These are phyloP conservation scores for Urocynchramus pylzowi DNA, from an alignment of 2,113 vertebrate species.

Conservation along the genomic window DNA sequence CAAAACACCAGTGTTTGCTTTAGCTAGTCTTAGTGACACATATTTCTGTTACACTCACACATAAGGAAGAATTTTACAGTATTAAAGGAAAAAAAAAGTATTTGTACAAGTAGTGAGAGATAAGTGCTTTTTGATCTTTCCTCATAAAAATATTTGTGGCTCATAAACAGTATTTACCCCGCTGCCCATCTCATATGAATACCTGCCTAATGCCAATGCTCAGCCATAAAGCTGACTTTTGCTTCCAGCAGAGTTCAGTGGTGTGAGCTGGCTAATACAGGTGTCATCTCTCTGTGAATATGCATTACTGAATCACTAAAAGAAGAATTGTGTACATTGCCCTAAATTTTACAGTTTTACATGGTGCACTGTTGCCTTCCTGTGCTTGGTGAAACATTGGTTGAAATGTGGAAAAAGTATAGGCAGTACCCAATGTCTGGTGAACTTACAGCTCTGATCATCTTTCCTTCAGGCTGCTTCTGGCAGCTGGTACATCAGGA, in stretches of 20 bases:
- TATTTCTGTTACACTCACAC: neutral
- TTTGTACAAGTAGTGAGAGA: neutral
- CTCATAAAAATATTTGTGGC: neutral
- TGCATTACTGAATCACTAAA: neutral
- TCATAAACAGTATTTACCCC: neutral
- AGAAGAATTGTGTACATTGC: neutral
- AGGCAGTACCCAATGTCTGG: neutral
- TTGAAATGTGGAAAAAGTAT: neutral
- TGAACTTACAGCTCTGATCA: neutral
- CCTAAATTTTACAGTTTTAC: neutral
- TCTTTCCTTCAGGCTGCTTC: neutral
- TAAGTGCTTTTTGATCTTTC: neutral
- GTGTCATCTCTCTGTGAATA: neutral
- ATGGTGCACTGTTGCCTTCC: neutral
- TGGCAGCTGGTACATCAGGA: neutral
- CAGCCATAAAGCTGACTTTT: neutral
- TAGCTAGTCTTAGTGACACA: neutral
- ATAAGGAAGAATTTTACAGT: neutral
- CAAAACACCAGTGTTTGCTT: neutral
- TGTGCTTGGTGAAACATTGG: neutral
- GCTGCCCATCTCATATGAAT: neutral
- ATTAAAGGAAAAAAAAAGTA: neutral
- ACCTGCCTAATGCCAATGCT: neutral
- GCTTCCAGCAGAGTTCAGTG: neutral
- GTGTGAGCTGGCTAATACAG: neutral